Evolutionary conservation across 2,888 invertebrate species (phyloP).

Genomic region (Pomacea canaliculata): DNA sequence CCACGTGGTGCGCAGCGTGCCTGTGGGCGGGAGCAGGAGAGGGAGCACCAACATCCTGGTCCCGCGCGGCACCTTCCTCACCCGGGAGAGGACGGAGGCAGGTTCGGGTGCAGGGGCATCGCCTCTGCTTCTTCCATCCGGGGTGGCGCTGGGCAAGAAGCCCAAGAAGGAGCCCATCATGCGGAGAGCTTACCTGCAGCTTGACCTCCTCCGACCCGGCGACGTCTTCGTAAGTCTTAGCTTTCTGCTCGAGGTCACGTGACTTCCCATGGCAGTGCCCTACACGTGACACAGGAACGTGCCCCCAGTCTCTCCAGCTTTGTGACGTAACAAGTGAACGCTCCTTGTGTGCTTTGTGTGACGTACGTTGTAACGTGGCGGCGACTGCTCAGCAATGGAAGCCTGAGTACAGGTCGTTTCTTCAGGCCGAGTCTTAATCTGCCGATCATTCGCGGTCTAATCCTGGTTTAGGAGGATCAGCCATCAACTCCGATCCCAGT

Average conservation of each 20-base stretch:
- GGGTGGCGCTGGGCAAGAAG: slow-evolving; percentile 4
- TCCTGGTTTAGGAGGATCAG: too few species aligned
- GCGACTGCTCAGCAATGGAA: too few species aligned
- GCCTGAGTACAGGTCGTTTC: too few species aligned
- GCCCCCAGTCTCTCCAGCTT: too few species aligned
- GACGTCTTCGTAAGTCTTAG: slow-evolving; percentile 63
- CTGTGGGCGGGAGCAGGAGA: background rate
- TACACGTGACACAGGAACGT: too few species aligned
- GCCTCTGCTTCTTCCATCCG: slow-evolving; percentile 19
- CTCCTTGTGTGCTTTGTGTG: too few species aligned
- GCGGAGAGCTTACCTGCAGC: slow-evolving; percentile 55
- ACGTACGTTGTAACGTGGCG: too few species aligned
- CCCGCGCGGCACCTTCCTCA: slow-evolving; percentile 59
- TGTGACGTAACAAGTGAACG: too few species aligned
- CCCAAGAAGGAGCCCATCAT: slow-evolving; percentile 47
- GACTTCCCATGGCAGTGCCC: too few species aligned
- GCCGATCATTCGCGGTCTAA: too few species aligned
- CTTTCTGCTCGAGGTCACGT: background rate
- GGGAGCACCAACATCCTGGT: slow-evolving; percentile 11
- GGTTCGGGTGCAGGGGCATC: slow-evolving; percentile 23
- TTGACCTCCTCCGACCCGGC: slow-evolving; percentile 59
- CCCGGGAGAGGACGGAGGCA: slow-evolving; percentile 57
- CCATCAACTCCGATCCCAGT: too few species aligned
- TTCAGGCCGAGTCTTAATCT: too few species aligned
- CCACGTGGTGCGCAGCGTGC: background rate